These are phyloP conservation scores for Drosophila asahinai DNA, from an alignment of 1,140 invertebrate species.

Conservation along the genomic window DNA sequence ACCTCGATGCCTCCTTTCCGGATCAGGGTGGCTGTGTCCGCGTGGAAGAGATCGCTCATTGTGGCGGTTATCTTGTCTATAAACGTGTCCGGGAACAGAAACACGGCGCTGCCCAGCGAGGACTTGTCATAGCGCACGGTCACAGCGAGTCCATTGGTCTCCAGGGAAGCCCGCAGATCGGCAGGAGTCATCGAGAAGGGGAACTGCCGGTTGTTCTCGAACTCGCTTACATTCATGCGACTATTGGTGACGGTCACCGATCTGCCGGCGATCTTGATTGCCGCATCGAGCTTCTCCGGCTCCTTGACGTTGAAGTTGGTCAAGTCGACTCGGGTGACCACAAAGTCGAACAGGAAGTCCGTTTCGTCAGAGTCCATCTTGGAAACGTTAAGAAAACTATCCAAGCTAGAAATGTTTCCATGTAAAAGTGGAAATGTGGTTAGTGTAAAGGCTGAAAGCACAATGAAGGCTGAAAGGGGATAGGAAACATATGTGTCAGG, in stretches of 20 bases:
- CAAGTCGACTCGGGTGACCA: constrained; percentile 17
- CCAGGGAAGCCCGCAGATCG: background rate
- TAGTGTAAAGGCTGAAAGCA: background rate
- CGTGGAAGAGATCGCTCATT: constrained; percentile 14
- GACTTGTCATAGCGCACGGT: constrained; percentile 3
- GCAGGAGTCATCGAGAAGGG: background rate
- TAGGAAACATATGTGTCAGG: background rate
- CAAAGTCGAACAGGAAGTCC: constrained; percentile 42
- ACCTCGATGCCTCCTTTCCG: background rate
- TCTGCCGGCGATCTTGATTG: constrained; percentile 11
- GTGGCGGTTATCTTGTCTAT: constrained; percentile 6
- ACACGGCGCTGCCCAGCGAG: background rate
- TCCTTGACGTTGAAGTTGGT: constrained; percentile 2
- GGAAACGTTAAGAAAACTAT: background rate
- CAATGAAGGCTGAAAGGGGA: background rate
- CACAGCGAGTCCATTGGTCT: constrained; percentile 32
- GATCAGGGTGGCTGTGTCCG: background rate
- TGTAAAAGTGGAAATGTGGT: constrained; percentile 22
- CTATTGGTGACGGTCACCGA: constrained; percentile 16
- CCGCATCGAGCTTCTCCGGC: background rate
- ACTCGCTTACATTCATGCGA: constrained; percentile 55
- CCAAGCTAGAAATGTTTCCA: background rate
- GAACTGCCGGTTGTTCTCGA: background rate
- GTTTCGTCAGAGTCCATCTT: background rate
- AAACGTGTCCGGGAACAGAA: constrained; percentile 7